These are phyloP conservation scores for Catamblyrhynchus diadema DNA, from an alignment of 2,797 vertebrate genomes.

Conservation along the genomic window DNA sequence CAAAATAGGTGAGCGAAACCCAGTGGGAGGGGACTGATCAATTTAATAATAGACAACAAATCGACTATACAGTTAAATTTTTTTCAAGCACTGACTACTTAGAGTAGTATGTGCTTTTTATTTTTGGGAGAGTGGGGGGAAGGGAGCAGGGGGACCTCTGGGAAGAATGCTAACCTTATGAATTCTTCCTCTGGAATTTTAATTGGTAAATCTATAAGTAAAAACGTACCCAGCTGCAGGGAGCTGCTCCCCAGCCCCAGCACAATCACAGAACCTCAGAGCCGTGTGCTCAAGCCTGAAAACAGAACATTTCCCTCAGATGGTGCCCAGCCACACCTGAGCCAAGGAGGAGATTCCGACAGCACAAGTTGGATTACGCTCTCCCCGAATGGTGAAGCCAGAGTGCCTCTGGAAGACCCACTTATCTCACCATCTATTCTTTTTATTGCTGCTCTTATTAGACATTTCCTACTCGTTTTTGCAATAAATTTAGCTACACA, in stretches of 20 bases:
- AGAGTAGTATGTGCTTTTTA: constrained; percentile 11
- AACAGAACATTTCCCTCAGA: background rate
- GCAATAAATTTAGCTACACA: constrained; percentile 40
- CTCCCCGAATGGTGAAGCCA: background rate
- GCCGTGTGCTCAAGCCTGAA: background rate
- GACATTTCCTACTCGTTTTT: constrained; percentile 62
- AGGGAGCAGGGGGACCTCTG: background rate
- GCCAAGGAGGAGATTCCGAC: background rate
- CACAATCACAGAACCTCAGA: background rate
- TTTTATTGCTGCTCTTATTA: constrained; percentile 69
- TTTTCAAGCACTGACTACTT: background rate
- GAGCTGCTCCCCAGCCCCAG: constrained; percentile 46
- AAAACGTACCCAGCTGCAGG: constrained; percentile 63
- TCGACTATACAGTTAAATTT: background rate
- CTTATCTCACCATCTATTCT: constrained; percentile 60
- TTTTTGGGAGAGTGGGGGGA: constrained; percentile 31
- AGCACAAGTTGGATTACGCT: background rate
- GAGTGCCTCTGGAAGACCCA: constrained; percentile 12
- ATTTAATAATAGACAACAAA: constrained; percentile 6
- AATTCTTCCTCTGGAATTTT: constrained; percentile 67
- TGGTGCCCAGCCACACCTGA: constrained; percentile 46
- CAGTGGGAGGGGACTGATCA: constrained; percentile 1
- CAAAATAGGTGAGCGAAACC: constrained; percentile 40
- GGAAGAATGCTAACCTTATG: constrained; percentile 63
- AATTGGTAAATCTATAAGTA: constrained; percentile 64